Evolutionary conservation across 1,140 invertebrate genomes (phyloP), one percentile per base, ranked within the genome.

Genomic region (Drosophila erecta): DNA sequence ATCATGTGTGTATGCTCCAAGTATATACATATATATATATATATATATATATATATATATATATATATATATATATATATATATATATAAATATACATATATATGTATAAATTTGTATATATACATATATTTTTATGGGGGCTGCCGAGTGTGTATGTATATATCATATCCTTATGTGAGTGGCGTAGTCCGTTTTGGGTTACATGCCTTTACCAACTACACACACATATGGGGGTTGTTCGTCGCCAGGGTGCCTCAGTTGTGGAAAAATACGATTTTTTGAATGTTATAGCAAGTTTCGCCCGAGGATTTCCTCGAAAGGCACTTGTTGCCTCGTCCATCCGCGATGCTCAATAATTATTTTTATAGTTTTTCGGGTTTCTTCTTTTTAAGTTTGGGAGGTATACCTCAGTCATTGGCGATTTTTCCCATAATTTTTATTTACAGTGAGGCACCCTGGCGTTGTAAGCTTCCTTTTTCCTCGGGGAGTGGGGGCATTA

Each of bases 191-290:
- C 51, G 60, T 46, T 66, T 75, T 57, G 58, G 71, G 70, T 74
- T 61, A 73, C 71, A 74, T 35, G 58, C 38, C 33, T 14, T 61
- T 33, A 61, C 57, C 41, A 43, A 64, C 53, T 37, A 37, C 53
- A 72, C 65, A 71, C 44, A 74, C 66, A 70, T 70, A 49, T 57
- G 66, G 66, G 66, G 66, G 66, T 70, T 70, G 66, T 47, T 56
- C 47, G 35, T n/a, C 51, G 41, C 41, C 30, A 70, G 66, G 66
- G 66, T 70, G 66, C 43, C 43, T 70, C 66, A 67, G 17, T 56
- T 37, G 46, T 11, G 47, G n/a, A 41, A 40, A 27, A 27, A 10
- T 41, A 14, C 4, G 5, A 35, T n/a, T 33, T 35, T 70, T 70
- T 46, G 8, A 35, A 43, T 17, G 12, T 7, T 12, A 11, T 20